phyloP scores from a whole-genome alignment of 2,797 vertebrate genomes.

The Danio kyathit region DNA sequence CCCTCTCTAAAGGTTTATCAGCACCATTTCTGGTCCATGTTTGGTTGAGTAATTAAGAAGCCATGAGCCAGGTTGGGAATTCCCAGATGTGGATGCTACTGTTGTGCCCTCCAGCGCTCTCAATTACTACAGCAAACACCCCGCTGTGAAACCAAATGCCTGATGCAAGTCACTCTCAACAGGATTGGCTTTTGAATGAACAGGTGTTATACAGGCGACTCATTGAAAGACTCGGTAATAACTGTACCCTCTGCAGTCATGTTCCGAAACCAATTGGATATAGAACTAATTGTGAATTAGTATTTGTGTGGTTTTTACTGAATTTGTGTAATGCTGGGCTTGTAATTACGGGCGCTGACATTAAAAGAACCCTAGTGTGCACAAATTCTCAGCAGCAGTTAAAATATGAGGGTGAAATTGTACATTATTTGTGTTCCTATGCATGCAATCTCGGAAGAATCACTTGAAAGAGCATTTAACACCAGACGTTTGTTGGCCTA shows the following conservation, averaged over 20 bases:
- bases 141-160: conserved; percentile 58
- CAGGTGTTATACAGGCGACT: conserved; percentile 50
- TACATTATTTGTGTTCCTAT: conserved; percentile 6
- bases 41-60: conserved; percentile 59
- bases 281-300: conserved; percentile 17
- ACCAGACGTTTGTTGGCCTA: not conserved
- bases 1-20: conserved; percentile 46
- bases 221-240: conserved; percentile 11
- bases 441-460: not conserved
- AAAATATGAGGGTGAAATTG: conserved; percentile 14
- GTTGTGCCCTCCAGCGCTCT: conserved; percentile 57
- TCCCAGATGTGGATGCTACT: conserved; percentile 62
- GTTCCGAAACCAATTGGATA: not conserved
- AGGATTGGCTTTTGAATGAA: conserved; percentile 48
- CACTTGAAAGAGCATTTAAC: conserved; percentile 34
- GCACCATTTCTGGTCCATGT: conserved; percentile 32
- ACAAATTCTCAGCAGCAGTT: conserved; percentile 14
- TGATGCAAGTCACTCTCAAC: conserved; percentile 61
- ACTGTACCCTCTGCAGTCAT: conserved; percentile 16
- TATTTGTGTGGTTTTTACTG: not conserved
- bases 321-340: not conserved
- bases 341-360: conserved; percentile 2
- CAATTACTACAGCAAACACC: conserved; percentile 63
- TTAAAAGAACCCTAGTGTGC: conserved; percentile 16
- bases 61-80: conserved; percentile 54